Evolutionary conservation across 2,113 vertebrate species (phyloP), one percentile per base, ranked within the genome.

Genomic region (Grantiella picta): DNA sequence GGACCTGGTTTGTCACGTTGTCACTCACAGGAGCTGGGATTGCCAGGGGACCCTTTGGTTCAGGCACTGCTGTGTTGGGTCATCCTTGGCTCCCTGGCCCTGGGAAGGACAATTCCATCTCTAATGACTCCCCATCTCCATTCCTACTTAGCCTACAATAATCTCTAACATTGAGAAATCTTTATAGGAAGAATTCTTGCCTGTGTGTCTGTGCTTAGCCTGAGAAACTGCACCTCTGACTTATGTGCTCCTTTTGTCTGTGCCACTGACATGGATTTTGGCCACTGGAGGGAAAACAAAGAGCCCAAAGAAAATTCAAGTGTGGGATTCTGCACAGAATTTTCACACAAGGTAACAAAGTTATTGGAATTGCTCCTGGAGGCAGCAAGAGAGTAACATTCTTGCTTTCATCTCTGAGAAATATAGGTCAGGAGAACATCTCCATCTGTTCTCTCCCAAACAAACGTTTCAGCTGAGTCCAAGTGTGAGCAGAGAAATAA

Each of bases 221-320:
- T 38, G 11, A 42, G 25, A 52, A 83, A 3, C 17, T 33, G 5
- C 42, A 86, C 23, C 56, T 73, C 12, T 57, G 28, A 23, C 23
- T 56, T 9, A 15, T 54, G 52, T 44, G 35, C n/a, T 72, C n/a
- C 15, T 53, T 33, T 16, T 17, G 7, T 38, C 42, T 45, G 11
- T 75, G 50, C 8, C 2, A 5, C 1, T 31, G 15, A 15, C 0
- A 0, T 2, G 24, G 23, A 20, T 38, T 85, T 45, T 24, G 49
- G 44, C 21, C 7, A 15, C 2, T 2, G 31, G 3, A 44, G 13
- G 23, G 69, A 72, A 23, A 57, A 25, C 15, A 40, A 44, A 53
- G 2, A 20, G 10, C 22, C 22, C 3, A 2, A 7, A 50, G 38
- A 50, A 63, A 88, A 31, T 2, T 0, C 1, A 68, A 69, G 12